These are phyloP conservation scores for Heliconius sara DNA, from an alignment of 2,888 invertebrate species.

Conservation along the genomic window DNA sequence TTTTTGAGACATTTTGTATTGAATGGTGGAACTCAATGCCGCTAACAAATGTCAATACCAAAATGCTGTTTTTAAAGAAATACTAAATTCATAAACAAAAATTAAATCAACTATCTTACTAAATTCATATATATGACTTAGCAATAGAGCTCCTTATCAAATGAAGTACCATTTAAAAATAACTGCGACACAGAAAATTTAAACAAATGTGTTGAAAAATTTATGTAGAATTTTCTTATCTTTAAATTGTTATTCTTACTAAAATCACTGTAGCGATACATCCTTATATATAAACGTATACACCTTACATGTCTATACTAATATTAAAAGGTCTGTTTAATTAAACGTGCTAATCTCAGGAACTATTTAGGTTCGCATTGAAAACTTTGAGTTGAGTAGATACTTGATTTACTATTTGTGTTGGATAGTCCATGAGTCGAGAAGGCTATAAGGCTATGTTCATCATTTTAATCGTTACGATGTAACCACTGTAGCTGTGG, in stretches of 20 bases:
- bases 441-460: neutral
- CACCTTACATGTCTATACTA: neutral
- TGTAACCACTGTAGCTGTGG: too few relatives aligned
- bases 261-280: neutral
- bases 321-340: neutral
- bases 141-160: neutral
- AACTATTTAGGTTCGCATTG: neutral
- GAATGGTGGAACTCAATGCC: too few relatives aligned
- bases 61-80: too few relatives aligned
- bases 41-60: too few relatives aligned
- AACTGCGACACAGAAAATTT: neutral
- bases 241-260: neutral
- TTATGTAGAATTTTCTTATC: neutral
- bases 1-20: too few relatives aligned
- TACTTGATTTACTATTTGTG: neutral
- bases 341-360: neutral
- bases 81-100: too few relatives aligned
- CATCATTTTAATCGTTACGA: too few relatives aligned
- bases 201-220: neutral
- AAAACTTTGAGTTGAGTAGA: too few relatives aligned
- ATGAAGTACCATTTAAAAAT: neutral
- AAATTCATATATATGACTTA: too few relatives aligned
- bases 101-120: too few relatives aligned
- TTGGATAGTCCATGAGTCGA: neutral
- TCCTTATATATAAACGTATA: neutral